A percentile compares a stretch with the other conserved stretches of the same genome.
Conservation (phyloP, 1,140 invertebrate species). For the Drosophila prosaltans region DNA sequence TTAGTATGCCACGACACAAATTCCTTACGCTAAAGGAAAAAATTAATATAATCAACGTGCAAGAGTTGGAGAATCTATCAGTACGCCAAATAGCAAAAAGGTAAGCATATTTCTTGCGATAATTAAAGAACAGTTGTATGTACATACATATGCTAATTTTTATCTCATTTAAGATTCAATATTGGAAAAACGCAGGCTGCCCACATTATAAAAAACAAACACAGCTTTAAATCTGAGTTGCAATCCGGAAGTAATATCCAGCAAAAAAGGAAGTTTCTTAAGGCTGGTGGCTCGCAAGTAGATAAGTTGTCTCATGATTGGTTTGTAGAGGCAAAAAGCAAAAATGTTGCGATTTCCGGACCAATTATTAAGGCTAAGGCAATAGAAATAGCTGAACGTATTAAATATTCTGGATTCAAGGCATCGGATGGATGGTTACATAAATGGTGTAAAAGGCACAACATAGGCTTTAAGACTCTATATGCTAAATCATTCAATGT, state of each 20-base stretch:
- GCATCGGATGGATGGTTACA: conserved; percentile 1
- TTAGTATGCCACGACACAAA: not conserved
- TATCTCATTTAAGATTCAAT: not conserved
- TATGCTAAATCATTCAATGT: not conserved
- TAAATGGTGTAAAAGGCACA: not conserved
- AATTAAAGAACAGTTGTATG: not conserved
- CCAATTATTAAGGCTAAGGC: conserved; percentile 1
- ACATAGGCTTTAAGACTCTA: not conserved
- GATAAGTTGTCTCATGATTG: not conserved
- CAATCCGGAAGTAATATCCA: not conserved
- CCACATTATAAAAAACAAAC: not conserved
- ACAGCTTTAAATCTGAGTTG: not conserved
- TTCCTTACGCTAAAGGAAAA: not conserved
- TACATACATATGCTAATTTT: no score
- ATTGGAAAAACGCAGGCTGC: conserved; percentile 3
- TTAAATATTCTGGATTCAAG: not conserved
- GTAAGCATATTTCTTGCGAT: not conserved
- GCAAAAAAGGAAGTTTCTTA: not conserved
- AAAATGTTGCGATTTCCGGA: not conserved
- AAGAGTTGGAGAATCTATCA: not conserved
- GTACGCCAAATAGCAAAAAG: not conserved
- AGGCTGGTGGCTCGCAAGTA: not conserved
- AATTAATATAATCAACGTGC: not conserved
- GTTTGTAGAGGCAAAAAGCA: not conserved
- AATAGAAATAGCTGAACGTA: not conserved